Conservation (phyloP, 1,140 invertebrate genomes). For the Lepidurus packardi region DNA sequence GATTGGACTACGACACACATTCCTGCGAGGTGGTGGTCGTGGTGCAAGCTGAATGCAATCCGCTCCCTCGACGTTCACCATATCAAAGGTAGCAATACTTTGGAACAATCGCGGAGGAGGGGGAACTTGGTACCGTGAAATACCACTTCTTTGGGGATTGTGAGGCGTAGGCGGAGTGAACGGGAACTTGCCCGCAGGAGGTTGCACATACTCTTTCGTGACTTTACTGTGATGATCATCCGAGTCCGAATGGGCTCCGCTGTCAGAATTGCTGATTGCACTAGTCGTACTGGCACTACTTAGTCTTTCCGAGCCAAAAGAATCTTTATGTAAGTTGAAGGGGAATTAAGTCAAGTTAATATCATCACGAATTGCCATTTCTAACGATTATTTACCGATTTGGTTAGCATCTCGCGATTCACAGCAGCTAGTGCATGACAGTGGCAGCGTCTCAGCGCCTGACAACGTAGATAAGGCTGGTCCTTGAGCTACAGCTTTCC, state of each 20-base stretch:
- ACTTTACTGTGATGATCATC: slow-evolving; percentile 51
- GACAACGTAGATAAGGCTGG: neutral
- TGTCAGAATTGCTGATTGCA: slow-evolving; percentile 74
- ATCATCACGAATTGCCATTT: neutral
- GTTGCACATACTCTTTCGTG: neutral
- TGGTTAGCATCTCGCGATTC: neutral
- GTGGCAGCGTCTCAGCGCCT: too few species aligned
- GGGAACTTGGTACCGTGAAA: neutral
- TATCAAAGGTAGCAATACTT: too few species aligned
- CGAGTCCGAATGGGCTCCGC: slow-evolving; percentile 73
- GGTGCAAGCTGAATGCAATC: neutral
- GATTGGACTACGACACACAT: too few species aligned
- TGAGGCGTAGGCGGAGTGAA: neutral
- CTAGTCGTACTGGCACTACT: slow-evolving; percentile 67
- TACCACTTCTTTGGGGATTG: neutral
- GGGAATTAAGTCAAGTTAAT: neutral
- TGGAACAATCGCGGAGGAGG: neutral
- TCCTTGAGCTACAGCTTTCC: neutral
- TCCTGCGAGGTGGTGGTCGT: neutral
- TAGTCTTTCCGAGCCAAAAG: slow-evolving; percentile 67
- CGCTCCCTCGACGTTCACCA: neutral
- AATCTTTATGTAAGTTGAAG: slow-evolving; percentile 48
- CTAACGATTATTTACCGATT: neutral
- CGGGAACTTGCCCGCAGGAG: neutral
- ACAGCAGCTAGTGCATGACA: neutral